Evolutionary conservation across 2,113 vertebrate species (phyloP).

Genomic region (Hyla sarda): DNA sequence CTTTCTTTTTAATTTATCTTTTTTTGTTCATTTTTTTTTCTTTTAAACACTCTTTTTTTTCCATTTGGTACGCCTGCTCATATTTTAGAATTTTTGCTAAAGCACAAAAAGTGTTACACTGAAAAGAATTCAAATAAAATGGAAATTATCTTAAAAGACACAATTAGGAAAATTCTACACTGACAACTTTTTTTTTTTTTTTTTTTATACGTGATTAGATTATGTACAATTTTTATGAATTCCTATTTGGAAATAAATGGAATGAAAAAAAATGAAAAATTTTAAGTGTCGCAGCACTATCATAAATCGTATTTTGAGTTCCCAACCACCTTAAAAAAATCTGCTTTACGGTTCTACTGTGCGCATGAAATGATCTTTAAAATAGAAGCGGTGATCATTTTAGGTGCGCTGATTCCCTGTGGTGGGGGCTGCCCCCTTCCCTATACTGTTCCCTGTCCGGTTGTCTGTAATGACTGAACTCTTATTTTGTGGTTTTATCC

Average conservation of each 20-base stretch:
- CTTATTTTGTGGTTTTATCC: conserved; percentile 56
- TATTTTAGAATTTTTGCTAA: neutral
- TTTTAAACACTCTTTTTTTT: neutral
- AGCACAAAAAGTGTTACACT: conserved; percentile 3
- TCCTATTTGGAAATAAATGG: neutral
- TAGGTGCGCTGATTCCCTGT: conserved; percentile 41
- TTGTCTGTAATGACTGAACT: conserved; percentile 20
- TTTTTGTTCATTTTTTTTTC: neutral
- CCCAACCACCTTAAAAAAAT: too few species aligned
- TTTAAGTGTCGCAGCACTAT: too few species aligned
- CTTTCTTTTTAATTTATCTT: conserved; percentile 17
- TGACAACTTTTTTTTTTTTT: neutral
- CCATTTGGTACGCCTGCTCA: neutral
- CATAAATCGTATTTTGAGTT: neutral
- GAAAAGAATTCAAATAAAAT: neutral
- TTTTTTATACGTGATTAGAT: too few species aligned
- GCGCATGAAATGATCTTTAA: conserved; percentile 25
- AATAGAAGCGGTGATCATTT: conserved; percentile 43
- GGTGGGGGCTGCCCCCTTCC: neutral
- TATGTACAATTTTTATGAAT: conserved; percentile 12
- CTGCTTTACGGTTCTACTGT: too few species aligned
- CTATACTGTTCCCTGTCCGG: conserved; percentile 21
- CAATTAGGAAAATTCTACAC: neutral
- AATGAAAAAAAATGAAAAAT: too few species aligned
- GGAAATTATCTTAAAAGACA: too few species aligned